Percentiles rank a stretch among this genome's conserved stretches.
These are phyloP conservation scores for Drosophila subquinaria DNA, from an alignment of 2,888 invertebrate species.

Conservation along the genomic window DNA sequence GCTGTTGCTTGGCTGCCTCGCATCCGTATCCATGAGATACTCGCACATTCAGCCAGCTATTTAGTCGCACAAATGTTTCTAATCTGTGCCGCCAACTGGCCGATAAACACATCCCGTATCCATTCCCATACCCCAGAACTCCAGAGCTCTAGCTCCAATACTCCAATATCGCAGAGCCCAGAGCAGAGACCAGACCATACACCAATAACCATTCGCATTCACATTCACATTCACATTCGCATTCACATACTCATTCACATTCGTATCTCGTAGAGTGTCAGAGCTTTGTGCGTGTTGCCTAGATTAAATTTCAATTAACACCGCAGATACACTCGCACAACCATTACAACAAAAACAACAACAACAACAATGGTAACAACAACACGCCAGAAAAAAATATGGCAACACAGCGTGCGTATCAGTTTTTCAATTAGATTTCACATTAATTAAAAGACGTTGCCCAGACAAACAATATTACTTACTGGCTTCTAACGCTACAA, in stretches of 20 bases:
- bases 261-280: conserved; percentile 49
- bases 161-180: conserved; percentile 8
- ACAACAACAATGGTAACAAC: conserved; percentile 16
- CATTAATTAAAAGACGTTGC: conserved; percentile 69
- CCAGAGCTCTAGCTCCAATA: background rate
- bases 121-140: conserved; percentile 47
- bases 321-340: conserved; percentile 55
- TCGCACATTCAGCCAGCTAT: conserved; percentile 55
- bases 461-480: conserved; percentile 24
- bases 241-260: conserved; percentile 30
- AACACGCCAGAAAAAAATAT: conserved; percentile 29
- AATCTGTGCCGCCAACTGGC: conserved; percentile 69
- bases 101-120: conserved; percentile 63
- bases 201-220: conserved; percentile 20
- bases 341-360: conserved; percentile 34
- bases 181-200: conserved; percentile 4
- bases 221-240: conserved; percentile 25
- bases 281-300: conserved; percentile 65
- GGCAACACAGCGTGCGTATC: conserved; percentile 56
- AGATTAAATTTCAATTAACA: conserved; percentile 79
- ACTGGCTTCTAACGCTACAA: conserved; percentile 21
- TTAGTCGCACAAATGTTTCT: conserved; percentile 77
- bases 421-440: conserved; percentile 73
- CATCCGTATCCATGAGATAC: conserved; percentile 75
- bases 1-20: conserved; percentile 26